Evolutionary conservation across 1,140 invertebrate genomes (phyloP).

Genomic region (Pantala flavescens): DNA sequence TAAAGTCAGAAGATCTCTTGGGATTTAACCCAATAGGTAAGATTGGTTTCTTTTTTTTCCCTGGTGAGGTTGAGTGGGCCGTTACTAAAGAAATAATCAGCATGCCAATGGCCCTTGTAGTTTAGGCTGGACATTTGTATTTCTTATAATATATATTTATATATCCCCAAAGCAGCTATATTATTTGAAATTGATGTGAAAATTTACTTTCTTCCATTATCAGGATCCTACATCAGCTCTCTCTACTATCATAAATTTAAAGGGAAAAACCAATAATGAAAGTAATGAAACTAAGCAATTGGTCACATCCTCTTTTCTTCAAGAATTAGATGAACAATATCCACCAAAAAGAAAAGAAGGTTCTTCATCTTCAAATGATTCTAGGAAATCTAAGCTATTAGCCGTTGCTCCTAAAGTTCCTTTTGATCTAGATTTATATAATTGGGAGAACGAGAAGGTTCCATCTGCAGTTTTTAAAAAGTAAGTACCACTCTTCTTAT

Average conservation of each 20-base stretch:
- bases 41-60: too few relatives aligned
- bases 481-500: slow-evolving; percentile 26
- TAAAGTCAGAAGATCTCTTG: too few relatives aligned
- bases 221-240: not conserved
- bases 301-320: too few relatives aligned
- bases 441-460: slow-evolving; percentile 39
- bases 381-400: slow-evolving; percentile 32
- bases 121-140: too few relatives aligned
- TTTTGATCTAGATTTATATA: slow-evolving; percentile 38
- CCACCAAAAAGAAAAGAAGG: not conserved
- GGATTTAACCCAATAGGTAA: too few relatives aligned
- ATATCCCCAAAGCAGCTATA: too few relatives aligned
- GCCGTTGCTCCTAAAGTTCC: slow-evolving; percentile 36
- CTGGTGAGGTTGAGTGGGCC: too few relatives aligned
- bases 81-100: too few relatives aligned
- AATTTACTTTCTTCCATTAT: too few relatives aligned
- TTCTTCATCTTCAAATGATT: not conserved
- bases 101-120: too few relatives aligned
- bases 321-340: slow-evolving; percentile 11
- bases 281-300: not conserved
- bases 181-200: too few relatives aligned
- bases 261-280: not conserved
- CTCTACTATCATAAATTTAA: not conserved
- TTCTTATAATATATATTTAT: too few relatives aligned
- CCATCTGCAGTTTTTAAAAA: slow-evolving; percentile 31